Evolutionary conservation across 2,797 vertebrate species (phyloP).

Genomic region (Galagoides demidoff): DNA sequence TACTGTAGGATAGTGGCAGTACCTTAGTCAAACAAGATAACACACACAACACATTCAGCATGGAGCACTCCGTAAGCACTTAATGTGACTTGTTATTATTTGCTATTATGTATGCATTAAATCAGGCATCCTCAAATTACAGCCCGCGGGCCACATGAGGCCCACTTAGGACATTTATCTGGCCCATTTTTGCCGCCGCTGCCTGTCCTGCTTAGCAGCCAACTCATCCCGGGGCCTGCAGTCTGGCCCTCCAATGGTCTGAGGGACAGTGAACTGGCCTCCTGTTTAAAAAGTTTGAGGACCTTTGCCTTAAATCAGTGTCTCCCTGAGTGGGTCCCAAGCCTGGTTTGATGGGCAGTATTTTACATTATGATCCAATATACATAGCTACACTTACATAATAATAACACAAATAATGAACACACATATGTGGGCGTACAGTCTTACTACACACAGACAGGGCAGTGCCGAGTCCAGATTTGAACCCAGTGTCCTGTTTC

Average conservation of each 20-base stretch:
- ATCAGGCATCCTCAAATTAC: background rate
- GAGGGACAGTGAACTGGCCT: no score
- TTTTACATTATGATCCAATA: background rate
- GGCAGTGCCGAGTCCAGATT: background rate
- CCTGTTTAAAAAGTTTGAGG: no score
- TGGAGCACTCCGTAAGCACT: background rate
- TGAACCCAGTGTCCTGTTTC: background rate
- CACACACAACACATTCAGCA: background rate
- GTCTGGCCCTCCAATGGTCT: no score
- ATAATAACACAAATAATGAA: background rate
- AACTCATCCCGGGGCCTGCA: no score
- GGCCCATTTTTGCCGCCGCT: no score
- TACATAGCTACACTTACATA: background rate
- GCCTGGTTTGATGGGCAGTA: background rate
- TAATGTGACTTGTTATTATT: background rate
- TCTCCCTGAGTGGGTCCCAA: background rate
- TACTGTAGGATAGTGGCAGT: background rate
- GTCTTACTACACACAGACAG: background rate
- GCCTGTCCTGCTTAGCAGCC: no score
- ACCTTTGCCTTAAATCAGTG: background rate
- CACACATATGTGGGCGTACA: background rate
- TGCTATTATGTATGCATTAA: background rate
- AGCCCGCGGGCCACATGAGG: no score
- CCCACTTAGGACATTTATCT: no score
- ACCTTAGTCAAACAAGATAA: background rate